Evolutionary conservation across 2,113 vertebrate species (phyloP), one percentile per base, ranked within the genome.

Genomic region (Sapayoa aenigma): DNA sequence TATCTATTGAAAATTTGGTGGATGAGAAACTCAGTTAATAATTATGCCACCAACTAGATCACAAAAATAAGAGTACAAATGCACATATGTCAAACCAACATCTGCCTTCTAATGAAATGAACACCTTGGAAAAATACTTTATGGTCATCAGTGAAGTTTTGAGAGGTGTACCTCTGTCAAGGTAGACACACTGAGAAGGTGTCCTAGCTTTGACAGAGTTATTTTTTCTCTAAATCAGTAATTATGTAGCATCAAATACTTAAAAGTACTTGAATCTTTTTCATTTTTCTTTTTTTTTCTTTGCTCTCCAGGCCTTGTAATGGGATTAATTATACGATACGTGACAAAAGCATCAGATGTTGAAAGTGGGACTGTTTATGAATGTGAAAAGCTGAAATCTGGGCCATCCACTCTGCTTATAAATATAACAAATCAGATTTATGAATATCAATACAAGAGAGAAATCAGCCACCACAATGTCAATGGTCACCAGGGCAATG

Each of bases 301-400:
- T 85, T 60, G 42, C 52, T 88, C 66, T 95, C 33, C 90, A 99
- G 98, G 98, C 25, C 96, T 98, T 46, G 72, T 99, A 83, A 98
- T 98, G 97, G 98, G 98, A 83, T 92, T 98, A 67, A 97, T 98
- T 47, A 92, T 98, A 95, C 97, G 95, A 58, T 98, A 97, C 12
- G 93, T 97, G 55, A 98, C 96, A n/a, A 95, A 97, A 88, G 96
- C 97, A 63, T 93, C 96, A 89, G 93, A 97, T 62, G 78, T 71
- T 63, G 96, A 97, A 62, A 97, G 91, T 58, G 93, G 92, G 60
- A 97, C 87, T 19, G 95, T 98, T 50, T 98, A 98, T 81, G 91
- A 95, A 25, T 98, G 98, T 90, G 95, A 79, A 11, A 97, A 94
- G 71, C 82, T 98, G 82, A 95, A 97, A 87, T 95, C 84, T 92